Conservation (phyloP, 35 echinoderm and acorn worm genomes). For the Apostichopus parvimensis region DNA sequence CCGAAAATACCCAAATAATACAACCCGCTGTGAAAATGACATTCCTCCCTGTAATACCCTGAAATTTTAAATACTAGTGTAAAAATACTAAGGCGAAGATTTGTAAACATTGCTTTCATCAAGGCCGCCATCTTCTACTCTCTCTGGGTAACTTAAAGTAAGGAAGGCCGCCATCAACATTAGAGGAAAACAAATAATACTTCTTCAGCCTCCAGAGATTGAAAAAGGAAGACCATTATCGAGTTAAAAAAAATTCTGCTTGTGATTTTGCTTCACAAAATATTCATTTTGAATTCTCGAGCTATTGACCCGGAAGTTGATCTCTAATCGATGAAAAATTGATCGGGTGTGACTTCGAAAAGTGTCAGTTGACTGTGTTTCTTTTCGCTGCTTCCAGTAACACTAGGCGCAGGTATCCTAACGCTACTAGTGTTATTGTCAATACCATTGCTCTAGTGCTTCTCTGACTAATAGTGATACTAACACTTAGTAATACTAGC, state of each 20-base stretch:
- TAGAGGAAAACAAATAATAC: not conserved
- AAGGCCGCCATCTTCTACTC: constrained; percentile 22
- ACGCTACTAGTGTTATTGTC: constrained; percentile 18
- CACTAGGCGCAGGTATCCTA: constrained; percentile 41
- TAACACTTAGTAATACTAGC: no score
- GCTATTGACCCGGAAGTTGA: constrained; percentile 35
- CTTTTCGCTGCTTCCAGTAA: constrained; percentile 21
- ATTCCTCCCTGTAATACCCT: no score
- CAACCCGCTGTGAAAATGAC: no score
- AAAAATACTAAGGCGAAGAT: not conserved
- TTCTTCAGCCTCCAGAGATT: not conserved
- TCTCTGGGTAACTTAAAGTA: not conserved
- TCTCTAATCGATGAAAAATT: constrained; percentile 14
- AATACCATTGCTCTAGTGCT: not conserved
- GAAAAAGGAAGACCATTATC: not conserved
- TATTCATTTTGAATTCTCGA: not conserved
- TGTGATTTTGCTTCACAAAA: not conserved
- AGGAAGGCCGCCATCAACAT: not conserved
- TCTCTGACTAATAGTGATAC: no score
- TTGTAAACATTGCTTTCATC: not conserved
- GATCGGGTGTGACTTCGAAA: constrained; percentile 47
- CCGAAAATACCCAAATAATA: no score
- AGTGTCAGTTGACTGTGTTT: constrained; percentile 31
- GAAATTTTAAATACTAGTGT: no score
- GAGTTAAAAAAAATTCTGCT: no score